Percentiles rank a stretch among this genome's conserved stretches.
phyloP scores from a whole-genome alignment of 2,888 invertebrate genomes.

The Gerris lacustris region DNA sequence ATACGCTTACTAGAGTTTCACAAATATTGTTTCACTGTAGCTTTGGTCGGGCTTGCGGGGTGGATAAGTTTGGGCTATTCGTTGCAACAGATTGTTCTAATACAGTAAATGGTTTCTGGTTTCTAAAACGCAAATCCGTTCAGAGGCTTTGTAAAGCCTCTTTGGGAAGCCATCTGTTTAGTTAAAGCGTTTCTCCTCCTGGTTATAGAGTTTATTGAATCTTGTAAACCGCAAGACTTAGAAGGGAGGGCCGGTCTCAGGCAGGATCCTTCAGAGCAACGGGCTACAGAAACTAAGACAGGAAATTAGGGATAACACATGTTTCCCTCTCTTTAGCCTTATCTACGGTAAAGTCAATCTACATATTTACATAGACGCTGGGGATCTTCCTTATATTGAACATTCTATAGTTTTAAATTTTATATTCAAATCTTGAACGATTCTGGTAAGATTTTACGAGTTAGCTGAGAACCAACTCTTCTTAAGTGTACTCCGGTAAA shows the following conservation, averaged over 20 bases:
- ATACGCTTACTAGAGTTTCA: neutral
- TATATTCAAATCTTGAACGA: too few species aligned
- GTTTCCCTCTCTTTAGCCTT: neutral
- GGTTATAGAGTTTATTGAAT: conserved; percentile 5
- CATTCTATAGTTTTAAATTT: too few species aligned
- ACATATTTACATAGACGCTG: neutral
- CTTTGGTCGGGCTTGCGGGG: too few species aligned
- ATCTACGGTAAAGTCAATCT: neutral
- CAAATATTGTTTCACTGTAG: neutral
- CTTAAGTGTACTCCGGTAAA: too few species aligned
- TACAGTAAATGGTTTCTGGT: neutral
- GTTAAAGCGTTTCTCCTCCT: neutral
- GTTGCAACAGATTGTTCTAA: neutral
- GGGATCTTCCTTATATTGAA: too few species aligned
- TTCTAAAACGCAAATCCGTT: neutral
- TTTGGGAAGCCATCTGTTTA: neutral
- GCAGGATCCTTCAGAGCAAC: neutral
- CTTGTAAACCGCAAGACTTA: conserved; percentile 1
- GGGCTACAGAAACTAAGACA: neutral
- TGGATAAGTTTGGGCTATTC: neutral
- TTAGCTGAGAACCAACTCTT: too few species aligned
- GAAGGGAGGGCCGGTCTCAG: neutral
- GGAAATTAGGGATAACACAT: conserved; percentile 5
- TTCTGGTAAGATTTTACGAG: too few species aligned
- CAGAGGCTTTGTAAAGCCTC: too few species aligned